Base-by-base conservation (phyloP, 2,113 vertebrate species). In the Rhodinocichla rosea region DNA sequence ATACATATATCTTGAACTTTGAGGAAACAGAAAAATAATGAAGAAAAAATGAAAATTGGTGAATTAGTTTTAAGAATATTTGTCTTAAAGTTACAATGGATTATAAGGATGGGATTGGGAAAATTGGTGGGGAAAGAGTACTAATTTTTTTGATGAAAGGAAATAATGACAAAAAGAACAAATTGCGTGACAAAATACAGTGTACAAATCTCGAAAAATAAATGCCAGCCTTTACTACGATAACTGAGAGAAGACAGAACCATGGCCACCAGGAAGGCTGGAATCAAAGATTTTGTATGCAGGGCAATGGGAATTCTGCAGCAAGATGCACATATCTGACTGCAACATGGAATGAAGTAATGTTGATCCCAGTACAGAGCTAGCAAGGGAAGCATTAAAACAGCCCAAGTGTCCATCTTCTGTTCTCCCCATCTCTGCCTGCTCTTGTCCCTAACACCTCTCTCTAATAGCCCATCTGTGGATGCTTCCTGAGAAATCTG, bases 41-140 rank as follows among this genome's bases (percentile, higher is more conserved):
- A 74, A 60, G 15, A 7, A 62, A 77, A 87, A 82, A 65, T 22
- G 4, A 50, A 91, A 82, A 35, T 0, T 32, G 14, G 7, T 33
- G 27, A 84, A 53, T 15, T 67, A n/a, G 6, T 87, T 84, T 35
- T 76, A 35, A 90, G 69, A 79, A 82, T 75, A 81, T 70, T 90
- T 63, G 2, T 39, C 39, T 39, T 68, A 35, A 63, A 32, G 27
- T 63, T 75, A 56, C 37, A 70, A 26, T 23, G 12, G 11, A 45
- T 44, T 78, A 39, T 56, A 50, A 10, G 39, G 24, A 26, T 33
- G 3, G 7, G 4, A 82, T 18, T n/a, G 20, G 33, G n/a, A 63
- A 73, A 81, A 71, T 0, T 35, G 14, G 11, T 55, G 14, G 32
- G 69, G 23, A 78, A 57, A 89, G 11, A 21, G 13, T 35, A 57